Evolutionary conservation across 2,888 invertebrate species (phyloP).

Genomic region (Drosophila hamatofila): DNA sequence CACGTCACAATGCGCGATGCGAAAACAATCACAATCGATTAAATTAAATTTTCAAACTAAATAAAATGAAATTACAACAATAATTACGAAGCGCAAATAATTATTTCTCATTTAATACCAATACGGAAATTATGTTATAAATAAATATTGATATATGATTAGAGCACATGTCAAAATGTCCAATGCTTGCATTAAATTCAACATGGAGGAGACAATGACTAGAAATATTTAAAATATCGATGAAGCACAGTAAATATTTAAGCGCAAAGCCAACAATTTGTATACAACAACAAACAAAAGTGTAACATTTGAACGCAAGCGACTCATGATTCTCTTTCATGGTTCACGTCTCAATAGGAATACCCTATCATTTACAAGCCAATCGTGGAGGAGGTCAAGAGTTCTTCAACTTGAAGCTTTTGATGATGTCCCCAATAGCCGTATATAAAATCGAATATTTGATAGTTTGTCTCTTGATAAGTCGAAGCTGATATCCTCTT

Average conservation of each 20-base stretch:
- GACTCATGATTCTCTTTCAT: background rate
- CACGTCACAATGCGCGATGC: constrained; percentile 36
- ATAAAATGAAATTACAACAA: constrained; percentile 13
- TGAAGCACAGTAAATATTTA: background rate
- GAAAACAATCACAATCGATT: constrained; percentile 47
- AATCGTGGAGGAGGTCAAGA: no score
- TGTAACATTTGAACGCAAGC: no score
- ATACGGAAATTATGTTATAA: background rate
- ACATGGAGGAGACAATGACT: background rate
- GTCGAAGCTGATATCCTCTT: no score
- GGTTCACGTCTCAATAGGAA: no score
- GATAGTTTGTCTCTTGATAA: no score
- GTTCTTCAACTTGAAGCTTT: no score
- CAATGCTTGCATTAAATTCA: constrained; percentile 51
- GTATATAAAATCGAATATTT: no score
- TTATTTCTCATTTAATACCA: constrained; percentile 42
- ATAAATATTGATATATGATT: constrained; percentile 1
- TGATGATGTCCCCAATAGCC: no score
- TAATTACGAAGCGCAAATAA: constrained; percentile 2
- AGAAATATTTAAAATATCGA: background rate
- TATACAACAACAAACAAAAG: background rate
- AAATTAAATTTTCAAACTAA: constrained; percentile 4
- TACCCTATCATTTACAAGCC: no score
- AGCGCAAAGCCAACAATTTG: constrained; percentile 24
- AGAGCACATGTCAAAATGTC: constrained; percentile 5